Base-by-base conservation (phyloP, 2,113 vertebrate genomes). In the Ciconia stormi region DNA sequence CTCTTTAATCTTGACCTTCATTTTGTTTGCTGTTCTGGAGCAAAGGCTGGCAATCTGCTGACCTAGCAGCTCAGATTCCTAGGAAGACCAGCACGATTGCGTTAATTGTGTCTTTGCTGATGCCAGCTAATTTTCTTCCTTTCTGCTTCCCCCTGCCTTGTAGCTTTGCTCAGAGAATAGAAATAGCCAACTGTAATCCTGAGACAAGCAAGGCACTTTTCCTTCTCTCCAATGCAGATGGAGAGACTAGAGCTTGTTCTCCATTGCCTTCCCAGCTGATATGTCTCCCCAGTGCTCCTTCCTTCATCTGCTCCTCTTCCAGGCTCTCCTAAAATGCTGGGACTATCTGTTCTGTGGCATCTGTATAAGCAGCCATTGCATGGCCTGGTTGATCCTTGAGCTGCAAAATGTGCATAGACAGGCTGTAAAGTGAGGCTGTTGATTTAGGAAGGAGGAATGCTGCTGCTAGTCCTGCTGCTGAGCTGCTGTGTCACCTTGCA, bases 1-100 rank as follows among this genome's bases (percentile, higher is more conserved):
- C 42, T 78, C 34, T 91, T 91, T 71, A 61, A 67, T 91, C 78
- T 69, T 88, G 90, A 93, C 85, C 79, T 97, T 96, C 61, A 15
- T 42, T 93, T 92, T 96, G 58, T 85, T 95, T 95, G 49, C 71
- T 84, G 40, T 94, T 91, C 76, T 82, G 46, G 62, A 74, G 76
- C 65, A 81, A 49, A 86, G 72, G 38, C 72, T 94, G 82, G 30
- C 47, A 66, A 50, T 63, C 62, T 95, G 93, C 94, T 97, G 93
- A 87, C 18, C 67, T 86, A 77, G 69, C 65, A 88, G 58, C 76
- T 79, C 0, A 0, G 26, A 34, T 88, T 73, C 56, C 70, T 91
- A 34, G 56, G 72, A 90, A 67, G 88, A 65, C 50, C 71, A 91
- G 62, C 76, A 23, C 5, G 6, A 72, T 62, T 90, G 83, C 12